A percentile compares a stretch with the other conserved stretches of the same genome.
Evolutionary conservation across 2,888 invertebrate genomes (phyloP).

Genomic region (Rhaphigaster nebulosa): DNA sequence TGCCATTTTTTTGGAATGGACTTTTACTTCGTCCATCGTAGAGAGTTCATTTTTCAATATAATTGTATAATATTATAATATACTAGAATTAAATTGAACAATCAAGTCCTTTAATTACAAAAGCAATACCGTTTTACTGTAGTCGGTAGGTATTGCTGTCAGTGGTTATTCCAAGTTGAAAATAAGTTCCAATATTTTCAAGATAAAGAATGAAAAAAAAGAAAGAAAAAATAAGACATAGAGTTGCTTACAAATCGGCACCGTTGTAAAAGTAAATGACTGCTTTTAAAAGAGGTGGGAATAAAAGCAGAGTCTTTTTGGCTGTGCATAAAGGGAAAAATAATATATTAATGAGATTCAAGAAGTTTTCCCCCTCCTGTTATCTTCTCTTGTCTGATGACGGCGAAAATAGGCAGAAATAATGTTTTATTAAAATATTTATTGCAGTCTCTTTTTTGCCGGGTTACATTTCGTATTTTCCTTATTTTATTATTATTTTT

Average conservation of each 20-base stretch:
- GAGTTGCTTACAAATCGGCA: background rate
- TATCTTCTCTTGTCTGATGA: background rate
- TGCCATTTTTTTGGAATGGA: too few relatives aligned
- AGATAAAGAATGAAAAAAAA: background rate
- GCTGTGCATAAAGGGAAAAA: background rate
- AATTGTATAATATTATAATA: too few relatives aligned
- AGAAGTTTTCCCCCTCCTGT: background rate
- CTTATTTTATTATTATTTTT: too few relatives aligned
- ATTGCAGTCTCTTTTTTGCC: background rate
- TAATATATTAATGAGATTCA: constrained; percentile 40
- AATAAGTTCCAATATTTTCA: background rate
- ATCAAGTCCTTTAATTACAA: too few relatives aligned
- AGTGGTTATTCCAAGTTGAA: background rate
- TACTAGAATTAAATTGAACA: too few relatives aligned
- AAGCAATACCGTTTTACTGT: too few relatives aligned
- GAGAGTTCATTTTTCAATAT: too few relatives aligned
- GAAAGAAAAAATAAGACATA: too few relatives aligned
- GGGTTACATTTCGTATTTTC: background rate
- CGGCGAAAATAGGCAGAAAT: background rate
- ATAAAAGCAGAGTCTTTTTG: background rate
- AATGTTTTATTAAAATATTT: background rate
- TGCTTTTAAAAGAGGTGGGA: background rate
- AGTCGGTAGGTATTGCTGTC: too few relatives aligned
- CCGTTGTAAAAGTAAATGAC: background rate
- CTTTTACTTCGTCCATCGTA: too few relatives aligned